Base-by-base conservation (phyloP, 2,113 vertebrate genomes). In the Kobus ellipsiprymnus region DNA sequence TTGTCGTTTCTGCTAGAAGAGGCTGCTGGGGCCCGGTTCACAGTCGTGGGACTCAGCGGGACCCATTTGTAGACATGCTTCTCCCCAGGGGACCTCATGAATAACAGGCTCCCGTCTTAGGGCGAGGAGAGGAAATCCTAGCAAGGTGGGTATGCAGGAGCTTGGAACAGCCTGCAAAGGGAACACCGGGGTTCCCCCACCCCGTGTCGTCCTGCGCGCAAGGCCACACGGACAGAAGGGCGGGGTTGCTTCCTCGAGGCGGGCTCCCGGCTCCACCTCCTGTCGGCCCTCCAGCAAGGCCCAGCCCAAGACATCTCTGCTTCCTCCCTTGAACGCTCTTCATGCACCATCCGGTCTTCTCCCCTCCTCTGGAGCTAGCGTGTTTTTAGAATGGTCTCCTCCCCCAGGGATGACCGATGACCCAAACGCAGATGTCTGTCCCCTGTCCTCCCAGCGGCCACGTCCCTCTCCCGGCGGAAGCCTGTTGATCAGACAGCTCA, bases 111-210 rank as follows among this genome's bases (percentile, higher is more conserved):
- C 33, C 55, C 60, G 7, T 59, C 87, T 83, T 46, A 36, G 8
- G 19, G 62, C 29, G 27, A 27, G 46, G 36, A 71, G 74, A 92
- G 55, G 33, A 67, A 21, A 15, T 17, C 55, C 12, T 77, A 54
- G 81, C 2, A 2, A 88, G 83, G 46, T 16, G 44, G 33, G 16
- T 16, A 12, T 62, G n/a, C 59, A 23, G 23, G 40, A 5, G 11
- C 8, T 50, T 59, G 8, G n/a, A 57, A 11, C 30, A 30, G 19
- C 59, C 77, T 77, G 91, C 48, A 48, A 57, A 23, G 21, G n/a
- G 44, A 29, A 48, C 50, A 4, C 71, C 15, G 0, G 44, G 17
- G 7, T 9, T 1, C 19, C 55, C 55, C 36, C 0, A 0, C 4
- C n/a, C 33, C 3, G 2, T 1, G 6, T 29, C 57, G 3, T 15